These are phyloP conservation scores for Bombus difficillimus DNA, from an alignment of 1,140 invertebrate genomes.

Conservation along the genomic window DNA sequence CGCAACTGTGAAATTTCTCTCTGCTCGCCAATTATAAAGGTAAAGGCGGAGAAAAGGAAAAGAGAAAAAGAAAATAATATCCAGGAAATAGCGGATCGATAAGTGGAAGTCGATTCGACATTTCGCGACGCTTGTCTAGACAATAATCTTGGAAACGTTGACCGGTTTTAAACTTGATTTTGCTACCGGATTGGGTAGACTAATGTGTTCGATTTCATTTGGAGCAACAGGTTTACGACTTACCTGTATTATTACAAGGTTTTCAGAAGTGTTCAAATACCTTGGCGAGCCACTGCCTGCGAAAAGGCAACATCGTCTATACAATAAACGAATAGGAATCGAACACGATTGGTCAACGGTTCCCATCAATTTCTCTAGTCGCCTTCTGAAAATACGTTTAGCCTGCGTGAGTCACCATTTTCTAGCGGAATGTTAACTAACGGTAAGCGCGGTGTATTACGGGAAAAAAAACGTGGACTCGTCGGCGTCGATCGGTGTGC, in stretches of 20 bases:
- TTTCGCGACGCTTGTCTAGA: not conserved
- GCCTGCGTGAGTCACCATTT: constrained; percentile 60
- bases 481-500: constrained; percentile 25
- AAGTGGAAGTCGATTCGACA: constrained; percentile 30
- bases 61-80: not conserved
- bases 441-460: constrained; percentile 33
- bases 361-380: constrained; percentile 59
- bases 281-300: too few relatives aligned
- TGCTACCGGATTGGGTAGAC: not conserved
- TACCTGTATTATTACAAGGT: too few relatives aligned
- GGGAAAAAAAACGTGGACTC: not conserved
- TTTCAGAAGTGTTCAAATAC: too few relatives aligned
- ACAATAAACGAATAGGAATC: too few relatives aligned
- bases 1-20: not conserved
- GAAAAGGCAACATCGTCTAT: too few relatives aligned
- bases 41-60: not conserved
- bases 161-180: constrained; percentile 35
- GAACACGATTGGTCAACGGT: not conserved
- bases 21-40: not conserved
- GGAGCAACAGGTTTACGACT: not conserved
- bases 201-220: constrained; percentile 13
- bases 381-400: constrained; percentile 53
- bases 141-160: constrained; percentile 29
- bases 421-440: constrained; percentile 68
- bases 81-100: constrained; percentile 29